These are phyloP conservation scores for Bradypodion pumilum DNA, from an alignment of 2,797 vertebrate genomes.

Conservation along the genomic window DNA sequence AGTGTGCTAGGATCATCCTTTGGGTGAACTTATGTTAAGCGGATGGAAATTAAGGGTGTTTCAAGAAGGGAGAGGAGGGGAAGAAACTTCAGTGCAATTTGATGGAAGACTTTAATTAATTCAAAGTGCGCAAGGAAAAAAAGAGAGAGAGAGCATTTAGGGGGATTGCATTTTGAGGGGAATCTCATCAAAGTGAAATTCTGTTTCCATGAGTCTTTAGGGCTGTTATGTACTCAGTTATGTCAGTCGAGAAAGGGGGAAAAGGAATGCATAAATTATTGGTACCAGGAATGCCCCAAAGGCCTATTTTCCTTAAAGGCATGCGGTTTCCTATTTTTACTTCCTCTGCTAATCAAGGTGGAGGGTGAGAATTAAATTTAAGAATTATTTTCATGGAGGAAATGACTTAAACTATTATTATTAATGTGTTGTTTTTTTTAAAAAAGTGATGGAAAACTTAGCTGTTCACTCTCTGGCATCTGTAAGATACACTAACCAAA, in stretches of 20 bases:
- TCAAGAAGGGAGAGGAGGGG: conserved; percentile 7
- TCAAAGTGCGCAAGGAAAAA: conserved; percentile 48
- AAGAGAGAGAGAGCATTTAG: conserved; percentile 39
- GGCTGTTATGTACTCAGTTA: conserved; percentile 5
- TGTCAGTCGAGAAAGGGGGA: not conserved
- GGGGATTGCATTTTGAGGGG: conserved; percentile 44
- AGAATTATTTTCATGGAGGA: not conserved
- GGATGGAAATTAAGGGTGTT: conserved; percentile 62
- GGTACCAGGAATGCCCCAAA: not conserved
- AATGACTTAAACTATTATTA: not conserved
- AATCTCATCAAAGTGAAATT: conserved; percentile 45
- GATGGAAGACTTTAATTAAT: conserved; percentile 67
- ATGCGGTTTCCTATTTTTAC: not conserved
- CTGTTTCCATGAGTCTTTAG: conserved; percentile 32
- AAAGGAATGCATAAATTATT: not conserved
- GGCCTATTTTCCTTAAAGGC: not conserved
- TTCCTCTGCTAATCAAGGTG: not conserved
- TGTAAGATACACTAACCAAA: not conserved
- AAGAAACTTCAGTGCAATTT: conserved; percentile 55
- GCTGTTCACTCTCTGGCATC: not conserved
- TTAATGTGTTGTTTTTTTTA: too few relatives aligned
- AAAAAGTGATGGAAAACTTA: too few relatives aligned
- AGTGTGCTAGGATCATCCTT: conserved; percentile 37
- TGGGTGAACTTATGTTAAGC: conserved; percentile 52
- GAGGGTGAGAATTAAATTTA: too few relatives aligned